Evolutionary conservation across 2,797 vertebrate species (phyloP).

Genomic region (Scyliorhinus canicula): DNA sequence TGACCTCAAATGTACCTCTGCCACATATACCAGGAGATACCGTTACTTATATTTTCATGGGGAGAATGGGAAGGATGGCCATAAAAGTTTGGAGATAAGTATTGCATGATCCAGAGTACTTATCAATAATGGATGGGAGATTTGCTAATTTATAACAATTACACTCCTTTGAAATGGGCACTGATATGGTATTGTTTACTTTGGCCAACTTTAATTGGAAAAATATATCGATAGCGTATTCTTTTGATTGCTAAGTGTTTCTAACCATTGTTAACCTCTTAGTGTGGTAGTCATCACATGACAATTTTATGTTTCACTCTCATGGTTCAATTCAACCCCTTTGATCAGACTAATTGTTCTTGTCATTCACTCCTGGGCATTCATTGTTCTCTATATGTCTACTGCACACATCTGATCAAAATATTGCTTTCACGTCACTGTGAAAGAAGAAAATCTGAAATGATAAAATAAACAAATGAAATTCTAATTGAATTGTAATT

Average conservation of each 20-base stretch:
- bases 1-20: background rate
- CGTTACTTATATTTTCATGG: background rate
- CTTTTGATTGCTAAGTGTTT: background rate
- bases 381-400: background rate
- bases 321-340: background rate
- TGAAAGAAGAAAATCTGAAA: constrained; percentile 11
- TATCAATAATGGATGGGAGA: background rate
- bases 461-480: background rate
- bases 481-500: background rate
- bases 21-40: background rate
- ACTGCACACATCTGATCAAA: background rate
- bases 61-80: background rate
- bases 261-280: background rate
- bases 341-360: background rate
- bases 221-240: background rate
- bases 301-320: background rate
- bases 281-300: background rate
- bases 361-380: background rate
- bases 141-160: background rate
- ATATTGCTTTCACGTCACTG: background rate
- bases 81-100: background rate
- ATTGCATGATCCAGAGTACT: background rate
- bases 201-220: background rate
- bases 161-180: background rate
- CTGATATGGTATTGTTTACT: background rate